Evolutionary conservation across 2,797 vertebrate genomes (phyloP), one percentile per base, ranked within the genome.

Genomic region (Diceros bicornis): DNA sequence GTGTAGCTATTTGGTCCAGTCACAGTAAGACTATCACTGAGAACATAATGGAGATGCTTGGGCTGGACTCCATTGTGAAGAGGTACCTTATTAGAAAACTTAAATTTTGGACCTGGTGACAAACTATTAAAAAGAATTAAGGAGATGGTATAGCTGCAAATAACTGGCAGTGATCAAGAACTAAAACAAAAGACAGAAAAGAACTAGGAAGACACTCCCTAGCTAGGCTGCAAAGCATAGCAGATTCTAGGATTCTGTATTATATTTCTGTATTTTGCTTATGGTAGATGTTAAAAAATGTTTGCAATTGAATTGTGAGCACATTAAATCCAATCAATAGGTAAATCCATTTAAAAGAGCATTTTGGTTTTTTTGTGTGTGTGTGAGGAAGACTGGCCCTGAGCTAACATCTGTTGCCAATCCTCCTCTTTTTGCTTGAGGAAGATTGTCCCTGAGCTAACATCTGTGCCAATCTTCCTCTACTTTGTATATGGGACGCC

Each of bases 61-160:
- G 55, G 13, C 23, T 93, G 29, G 6, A 94, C 13, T 78, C 32
- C 82, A 41, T 0, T 77, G 61, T 57, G 37, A 94, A 92, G 57
- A 68, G 20, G 27, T 10, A 74, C 32, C 50, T 94, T 91, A 93
- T 4, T 16, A 90, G 71, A 59, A 97, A 78, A 96, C 12, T 47
- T 52, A 79, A 66, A 82, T 68, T 86, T 57, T 61, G 57, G 27
- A 93, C 44, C 23, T 77, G 37, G 17, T 93, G 37, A 93, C 69
- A 87, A 91, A 92, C 18, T 86, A 81, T 64, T 86, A 66, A 72
- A 79, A 91, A 50, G 74, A 90, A 71, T 79, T 74, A 84, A 90
- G 81, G 83, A 96, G 83, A 88, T 11, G 5, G 34, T 34, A 71
- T 1, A 62, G 66, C 87, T 72, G 79, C 79, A 93, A 96, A 83